Conservation (phyloP, 2,113 vertebrate genomes). For the Agelaius phoeniceus region DNA sequence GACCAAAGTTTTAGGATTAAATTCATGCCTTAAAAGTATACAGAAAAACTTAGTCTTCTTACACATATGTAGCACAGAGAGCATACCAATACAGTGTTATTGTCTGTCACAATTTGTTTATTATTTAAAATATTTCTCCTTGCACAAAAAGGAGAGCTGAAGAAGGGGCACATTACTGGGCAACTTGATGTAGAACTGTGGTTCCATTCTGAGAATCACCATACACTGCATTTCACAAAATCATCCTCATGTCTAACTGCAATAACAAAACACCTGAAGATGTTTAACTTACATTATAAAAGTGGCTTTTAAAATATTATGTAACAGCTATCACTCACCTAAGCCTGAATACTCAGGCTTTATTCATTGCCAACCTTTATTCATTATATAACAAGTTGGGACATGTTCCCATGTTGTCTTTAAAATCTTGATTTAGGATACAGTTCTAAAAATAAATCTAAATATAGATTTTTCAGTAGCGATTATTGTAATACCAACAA, state of each 20-base stretch:
- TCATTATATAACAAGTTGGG: background rate
- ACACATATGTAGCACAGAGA: background rate
- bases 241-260: background rate
- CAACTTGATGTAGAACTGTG: background rate
- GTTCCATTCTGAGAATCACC: background rate
- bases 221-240: background rate
- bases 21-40: background rate
- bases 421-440: background rate
- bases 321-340: background rate
- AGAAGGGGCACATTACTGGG: background rate
- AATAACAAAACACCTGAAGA: background rate
- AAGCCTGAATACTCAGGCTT: background rate
- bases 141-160: background rate
- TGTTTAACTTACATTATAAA: background rate
- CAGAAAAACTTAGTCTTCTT: accelerated
- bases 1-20: background rate
- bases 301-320: background rate
- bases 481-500: background rate
- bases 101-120: background rate
- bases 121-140: background rate
- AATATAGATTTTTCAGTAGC: background rate
- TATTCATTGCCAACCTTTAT: background rate
- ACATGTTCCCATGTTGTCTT: background rate
- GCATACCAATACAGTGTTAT: background rate
- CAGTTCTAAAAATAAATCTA: background rate